Percentiles rank a stretch among this genome's conserved stretches.
Conservation (phyloP, 2,113 vertebrate species). For the Planiliza haematocheilus region DNA sequence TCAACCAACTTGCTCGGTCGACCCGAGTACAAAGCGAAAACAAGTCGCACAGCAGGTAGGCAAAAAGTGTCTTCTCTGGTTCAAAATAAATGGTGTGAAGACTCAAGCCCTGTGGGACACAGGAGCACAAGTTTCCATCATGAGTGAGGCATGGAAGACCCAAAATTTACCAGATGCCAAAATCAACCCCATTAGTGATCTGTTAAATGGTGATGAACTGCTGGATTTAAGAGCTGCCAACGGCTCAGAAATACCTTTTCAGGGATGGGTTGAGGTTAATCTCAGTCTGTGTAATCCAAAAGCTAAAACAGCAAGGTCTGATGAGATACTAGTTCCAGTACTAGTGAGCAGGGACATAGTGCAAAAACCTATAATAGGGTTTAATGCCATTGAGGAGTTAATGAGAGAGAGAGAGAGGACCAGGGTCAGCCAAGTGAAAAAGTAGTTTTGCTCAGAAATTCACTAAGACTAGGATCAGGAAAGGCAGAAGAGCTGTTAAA, state of each 20-base stretch:
- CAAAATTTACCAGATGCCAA: constrained; percentile 6
- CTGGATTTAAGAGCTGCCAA: constrained; percentile 15
- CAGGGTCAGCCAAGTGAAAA: background rate
- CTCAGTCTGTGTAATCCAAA: constrained; percentile 28
- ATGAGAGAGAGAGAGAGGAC: background rate
- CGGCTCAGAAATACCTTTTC: constrained; percentile 6
- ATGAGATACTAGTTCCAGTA: background rate
- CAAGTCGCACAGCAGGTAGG: background rate
- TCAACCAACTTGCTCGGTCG: too few species aligned
- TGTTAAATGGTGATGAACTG: constrained; percentile 4
- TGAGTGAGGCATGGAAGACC: background rate
- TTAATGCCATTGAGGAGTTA: constrained; percentile 10
- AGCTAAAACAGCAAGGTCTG: background rate
- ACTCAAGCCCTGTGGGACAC: constrained; percentile 14
- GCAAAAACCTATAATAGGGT: background rate
- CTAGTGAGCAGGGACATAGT: constrained; percentile 2
- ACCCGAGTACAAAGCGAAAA: background rate
- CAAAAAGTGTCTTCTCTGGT: background rate
- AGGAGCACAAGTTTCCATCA: too few species aligned
- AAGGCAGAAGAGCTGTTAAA: constrained; percentile 19
- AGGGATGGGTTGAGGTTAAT: background rate
- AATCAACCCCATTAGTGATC: constrained; percentile 3
- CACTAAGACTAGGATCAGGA: background rate
- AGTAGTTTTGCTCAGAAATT: background rate
- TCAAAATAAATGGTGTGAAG: background rate